Conservation (phyloP, 2,797 vertebrate species). For the Avahi laniger region DNA sequence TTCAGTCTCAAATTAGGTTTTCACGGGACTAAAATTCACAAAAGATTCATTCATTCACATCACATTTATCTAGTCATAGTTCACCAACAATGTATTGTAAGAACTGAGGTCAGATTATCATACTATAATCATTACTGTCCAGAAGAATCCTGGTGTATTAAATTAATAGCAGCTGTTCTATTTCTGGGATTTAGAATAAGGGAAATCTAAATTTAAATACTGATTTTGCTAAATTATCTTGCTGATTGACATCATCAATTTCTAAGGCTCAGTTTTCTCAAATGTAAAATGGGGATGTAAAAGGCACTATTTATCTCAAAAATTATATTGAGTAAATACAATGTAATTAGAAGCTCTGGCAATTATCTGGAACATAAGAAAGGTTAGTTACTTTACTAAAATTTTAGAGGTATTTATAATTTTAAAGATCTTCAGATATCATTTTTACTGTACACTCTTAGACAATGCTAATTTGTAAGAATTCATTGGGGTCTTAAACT, state of each 20-base stretch:
- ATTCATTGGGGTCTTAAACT: background rate
- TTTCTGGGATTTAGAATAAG: slow-evolving; percentile 7
- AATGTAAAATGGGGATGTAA: background rate
- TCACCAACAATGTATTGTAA: slow-evolving; percentile 37
- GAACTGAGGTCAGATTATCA: background rate
- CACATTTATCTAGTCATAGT: background rate
- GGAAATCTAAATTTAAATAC: background rate
- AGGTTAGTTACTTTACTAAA: background rate
- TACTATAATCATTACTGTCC: background rate
- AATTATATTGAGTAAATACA: slow-evolving; percentile 6
- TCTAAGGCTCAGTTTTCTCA: background rate
- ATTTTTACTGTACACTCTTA: background rate
- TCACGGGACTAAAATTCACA: background rate
- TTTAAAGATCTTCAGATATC: background rate
- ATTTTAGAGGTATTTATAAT: background rate
- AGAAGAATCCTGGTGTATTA: background rate
- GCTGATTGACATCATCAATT: background rate
- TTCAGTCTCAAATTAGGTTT: background rate
- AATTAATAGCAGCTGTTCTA: slow-evolving; percentile 12
- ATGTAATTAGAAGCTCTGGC: background rate
- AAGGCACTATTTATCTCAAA: background rate
- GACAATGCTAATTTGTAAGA: background rate
- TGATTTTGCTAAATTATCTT: background rate
- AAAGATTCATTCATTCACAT: background rate
- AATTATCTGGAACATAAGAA: background rate